These are phyloP conservation scores for Hormiphora californensis DNA, from an alignment of 37 sponge, comb jelly and placozoan genomes.

Conservation along the genomic window DNA sequence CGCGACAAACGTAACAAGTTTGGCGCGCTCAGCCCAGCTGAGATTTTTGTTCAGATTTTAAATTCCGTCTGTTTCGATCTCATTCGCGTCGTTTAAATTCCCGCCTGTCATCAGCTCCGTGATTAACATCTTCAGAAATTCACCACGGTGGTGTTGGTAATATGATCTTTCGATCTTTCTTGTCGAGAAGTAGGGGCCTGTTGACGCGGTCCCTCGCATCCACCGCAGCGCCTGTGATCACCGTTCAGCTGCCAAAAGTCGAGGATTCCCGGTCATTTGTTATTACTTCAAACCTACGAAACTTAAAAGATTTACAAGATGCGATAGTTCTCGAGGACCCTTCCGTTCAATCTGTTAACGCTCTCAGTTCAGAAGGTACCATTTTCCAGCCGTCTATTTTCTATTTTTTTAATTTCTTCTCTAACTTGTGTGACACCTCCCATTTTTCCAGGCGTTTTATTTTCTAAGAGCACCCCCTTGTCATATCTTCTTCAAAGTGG, in stretches of 20 bases:
- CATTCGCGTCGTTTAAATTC: too few species aligned
- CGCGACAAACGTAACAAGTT: too few species aligned
- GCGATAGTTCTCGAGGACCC: constrained; percentile 32
- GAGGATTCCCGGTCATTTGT: constrained; percentile 1
- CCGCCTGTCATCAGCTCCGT: too few species aligned
- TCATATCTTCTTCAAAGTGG: constrained; percentile 9
- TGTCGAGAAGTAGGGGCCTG: too few species aligned
- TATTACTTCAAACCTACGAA: neutral
- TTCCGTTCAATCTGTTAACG: constrained; percentile 27
- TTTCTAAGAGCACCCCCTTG: constrained; percentile 24
- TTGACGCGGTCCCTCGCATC: too few species aligned
- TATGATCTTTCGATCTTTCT: too few species aligned
- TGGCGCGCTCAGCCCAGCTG: too few species aligned
- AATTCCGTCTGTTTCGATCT: too few species aligned
- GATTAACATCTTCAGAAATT: too few species aligned
- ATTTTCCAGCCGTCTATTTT: neutral
- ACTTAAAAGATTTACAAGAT: constrained; percentile 5
- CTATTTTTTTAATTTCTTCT: neutral
- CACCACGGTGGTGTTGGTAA: too few species aligned
- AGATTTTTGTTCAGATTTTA: too few species aligned
- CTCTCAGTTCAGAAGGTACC: constrained; percentile 35
- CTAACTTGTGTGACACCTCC: neutral
- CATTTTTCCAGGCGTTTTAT: neutral
- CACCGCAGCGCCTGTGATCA: neutral
- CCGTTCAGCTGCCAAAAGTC: neutral